Conservation (phyloP, 1,140 invertebrate genomes). For the Drosophila pandora region DNA sequence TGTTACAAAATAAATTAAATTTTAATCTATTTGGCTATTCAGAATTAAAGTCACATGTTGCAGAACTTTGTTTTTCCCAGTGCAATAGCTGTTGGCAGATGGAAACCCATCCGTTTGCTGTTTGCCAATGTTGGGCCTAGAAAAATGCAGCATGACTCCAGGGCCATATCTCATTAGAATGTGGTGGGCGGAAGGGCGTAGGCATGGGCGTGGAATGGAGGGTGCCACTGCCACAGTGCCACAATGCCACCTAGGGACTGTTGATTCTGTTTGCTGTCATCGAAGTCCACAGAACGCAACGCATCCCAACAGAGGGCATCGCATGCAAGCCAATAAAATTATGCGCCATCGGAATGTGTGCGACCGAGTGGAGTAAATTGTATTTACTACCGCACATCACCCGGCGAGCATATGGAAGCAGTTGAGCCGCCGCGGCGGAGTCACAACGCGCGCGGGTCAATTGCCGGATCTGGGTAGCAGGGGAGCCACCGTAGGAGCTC, state of each 20-base stretch:
- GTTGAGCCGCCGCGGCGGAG: slow-evolving; percentile 16
- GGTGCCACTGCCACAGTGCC: background rate
- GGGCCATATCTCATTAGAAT: slow-evolving; percentile 57
- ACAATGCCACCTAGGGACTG: slow-evolving; percentile 48
- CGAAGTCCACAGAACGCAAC: slow-evolving; percentile 46
- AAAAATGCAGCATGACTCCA: slow-evolving; percentile 51
- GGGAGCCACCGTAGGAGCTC: background rate
- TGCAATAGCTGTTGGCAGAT: slow-evolving; percentile 30
- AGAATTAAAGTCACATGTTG: background rate
- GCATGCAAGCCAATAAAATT: slow-evolving; percentile 72
- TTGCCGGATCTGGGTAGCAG: slow-evolving; percentile 9
- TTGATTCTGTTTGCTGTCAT: slow-evolving; percentile 66
- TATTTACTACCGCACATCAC: slow-evolving; percentile 58
- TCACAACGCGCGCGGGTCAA: slow-evolving; percentile 25
- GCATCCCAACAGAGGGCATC: slow-evolving; percentile 23
- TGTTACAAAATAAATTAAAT: too few relatives aligned
- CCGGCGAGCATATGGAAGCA: slow-evolving; percentile 41
- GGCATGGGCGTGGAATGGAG: background rate
- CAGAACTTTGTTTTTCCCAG: background rate
- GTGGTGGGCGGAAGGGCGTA: background rate
- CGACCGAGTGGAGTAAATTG: slow-evolving; percentile 74
- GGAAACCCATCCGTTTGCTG: slow-evolving; percentile 30
- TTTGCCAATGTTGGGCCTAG: slow-evolving; percentile 49
- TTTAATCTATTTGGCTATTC: too few relatives aligned
- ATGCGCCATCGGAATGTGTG: slow-evolving; percentile 74